Evolutionary conservation across 2,888 invertebrate species (phyloP), one percentile per base, ranked within the genome.

Genomic region (Heteromyza rotundicornis): DNA sequence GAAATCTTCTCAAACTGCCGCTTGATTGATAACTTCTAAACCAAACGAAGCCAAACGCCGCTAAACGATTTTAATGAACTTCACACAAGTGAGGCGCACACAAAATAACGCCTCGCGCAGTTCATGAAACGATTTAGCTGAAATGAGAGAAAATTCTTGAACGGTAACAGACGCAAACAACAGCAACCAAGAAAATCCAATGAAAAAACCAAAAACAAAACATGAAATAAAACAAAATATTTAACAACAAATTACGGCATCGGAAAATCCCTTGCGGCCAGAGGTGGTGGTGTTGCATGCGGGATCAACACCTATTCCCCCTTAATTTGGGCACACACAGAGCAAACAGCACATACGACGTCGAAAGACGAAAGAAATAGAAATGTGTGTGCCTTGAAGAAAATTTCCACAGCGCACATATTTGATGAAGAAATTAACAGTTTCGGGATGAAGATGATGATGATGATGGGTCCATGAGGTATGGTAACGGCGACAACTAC

Each of bases 51-150:
- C 58, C 36, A 16, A 36, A 27, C 52, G 40, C 44, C 27, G 44
- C 27, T 57, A 59, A 52, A 52, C 23, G 52, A 2, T 44, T 59
- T 59, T 52, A 59, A 59, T 59, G 58, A 59, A 59, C 58, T 59
- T 22, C 40, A 57, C 10, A 36, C 22, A 47, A 47, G 14, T 20
- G 10, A 3, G 20, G 47, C 19, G 47, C 17, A 14, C 40, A 40
- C 47, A 57, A 44, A 56, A 12, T 14, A 49, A 7, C 20, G 14
- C 50, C 20, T 12, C 35, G 36, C 36, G 36, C n/a, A 36, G 36
- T 40, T 22, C 55, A 55, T 40, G 55, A 36, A 40, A 55, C 16
- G 40, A 36, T 40, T 40, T n/a, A n/a, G n/a, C 40, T 40, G 3
- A 40, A 40, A 40, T 14, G 14, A 47, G 14, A 20, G 47, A 47